Percentiles rank a stretch among this genome's conserved stretches.
Conservation (phyloP, 2,113 vertebrate genomes). For the Meriones unguiculatus region DNA sequence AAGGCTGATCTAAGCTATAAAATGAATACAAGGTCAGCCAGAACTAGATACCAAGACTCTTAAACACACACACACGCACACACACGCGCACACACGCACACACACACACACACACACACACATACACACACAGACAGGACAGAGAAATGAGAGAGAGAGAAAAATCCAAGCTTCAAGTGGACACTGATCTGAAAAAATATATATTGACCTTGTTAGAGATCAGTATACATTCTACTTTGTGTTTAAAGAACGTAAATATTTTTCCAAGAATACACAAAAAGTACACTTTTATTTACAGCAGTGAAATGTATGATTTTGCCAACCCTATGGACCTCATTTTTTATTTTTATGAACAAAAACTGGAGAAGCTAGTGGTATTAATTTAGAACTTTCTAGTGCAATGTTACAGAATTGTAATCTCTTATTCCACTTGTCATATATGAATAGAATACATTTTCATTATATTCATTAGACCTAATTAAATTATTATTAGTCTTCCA, state of each 20-base stretch:
- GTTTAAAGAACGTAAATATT: not conserved
- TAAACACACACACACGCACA: not conserved
- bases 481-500: conserved; percentile 3
- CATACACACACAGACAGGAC: not conserved
- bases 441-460: not conserved
- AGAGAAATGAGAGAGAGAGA: not conserved
- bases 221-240: not conserved
- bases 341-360: not conserved
- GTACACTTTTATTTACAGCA: not conserved
- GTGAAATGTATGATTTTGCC: not conserved
- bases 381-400: not conserved
- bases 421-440: not conserved
- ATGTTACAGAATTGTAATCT: conserved; percentile 30
- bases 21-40: too few species aligned
- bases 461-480: conserved; percentile 33
- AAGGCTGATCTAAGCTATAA: not conserved
- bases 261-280: not conserved
- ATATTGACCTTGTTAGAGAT: not conserved
- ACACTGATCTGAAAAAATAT: not conserved
- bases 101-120: not conserved
- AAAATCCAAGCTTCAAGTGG: not conserved
- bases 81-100: not conserved
- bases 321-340: not conserved
- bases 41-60: not conserved
- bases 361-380: not conserved